Percentiles rank a stretch among this genome's conserved stretches.
Conservation (phyloP, 2,113 vertebrate species). For the Sturnira hondurensis region DNA sequence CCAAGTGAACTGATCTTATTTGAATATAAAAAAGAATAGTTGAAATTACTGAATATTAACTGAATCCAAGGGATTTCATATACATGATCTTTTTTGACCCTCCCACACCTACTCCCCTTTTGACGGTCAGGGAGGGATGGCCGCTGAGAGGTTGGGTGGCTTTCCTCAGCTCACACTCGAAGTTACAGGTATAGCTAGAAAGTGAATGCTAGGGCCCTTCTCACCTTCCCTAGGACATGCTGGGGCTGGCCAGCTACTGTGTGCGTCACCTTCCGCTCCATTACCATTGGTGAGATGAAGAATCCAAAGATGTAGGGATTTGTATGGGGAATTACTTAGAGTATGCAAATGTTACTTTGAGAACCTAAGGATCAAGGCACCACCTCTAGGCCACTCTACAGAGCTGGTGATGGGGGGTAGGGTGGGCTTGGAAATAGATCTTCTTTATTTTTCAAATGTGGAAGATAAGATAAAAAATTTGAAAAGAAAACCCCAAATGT, state of each 20-base stretch:
- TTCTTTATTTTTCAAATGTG: neutral
- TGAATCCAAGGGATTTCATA: neutral
- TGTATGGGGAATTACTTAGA: neutral
- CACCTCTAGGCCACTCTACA: too few species aligned
- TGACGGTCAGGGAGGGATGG: neutral
- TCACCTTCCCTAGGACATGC: neutral
- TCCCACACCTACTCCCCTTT: neutral
- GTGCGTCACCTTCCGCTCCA: neutral
- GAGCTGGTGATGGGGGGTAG: too few species aligned
- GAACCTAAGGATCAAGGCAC: neutral
- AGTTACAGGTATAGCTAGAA: neutral
- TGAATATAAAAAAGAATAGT: constrained; percentile 25
- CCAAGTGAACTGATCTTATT: neutral
- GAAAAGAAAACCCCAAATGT: neutral
- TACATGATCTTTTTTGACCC: neutral
- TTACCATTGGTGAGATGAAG: neutral
- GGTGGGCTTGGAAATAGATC: neutral
- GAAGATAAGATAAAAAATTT: neutral
- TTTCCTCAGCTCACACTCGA: neutral
- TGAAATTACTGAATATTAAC: neutral
- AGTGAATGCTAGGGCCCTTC: neutral
- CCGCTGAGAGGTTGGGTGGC: neutral
- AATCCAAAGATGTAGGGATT: neutral
- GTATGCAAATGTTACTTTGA: neutral
- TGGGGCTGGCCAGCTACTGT: too few species aligned